Percentiles rank a stretch among this genome's conserved stretches.
These are phyloP conservation scores for Drosophila crucigera DNA, from an alignment of 2,888 invertebrate species.

Conservation along the genomic window DNA sequence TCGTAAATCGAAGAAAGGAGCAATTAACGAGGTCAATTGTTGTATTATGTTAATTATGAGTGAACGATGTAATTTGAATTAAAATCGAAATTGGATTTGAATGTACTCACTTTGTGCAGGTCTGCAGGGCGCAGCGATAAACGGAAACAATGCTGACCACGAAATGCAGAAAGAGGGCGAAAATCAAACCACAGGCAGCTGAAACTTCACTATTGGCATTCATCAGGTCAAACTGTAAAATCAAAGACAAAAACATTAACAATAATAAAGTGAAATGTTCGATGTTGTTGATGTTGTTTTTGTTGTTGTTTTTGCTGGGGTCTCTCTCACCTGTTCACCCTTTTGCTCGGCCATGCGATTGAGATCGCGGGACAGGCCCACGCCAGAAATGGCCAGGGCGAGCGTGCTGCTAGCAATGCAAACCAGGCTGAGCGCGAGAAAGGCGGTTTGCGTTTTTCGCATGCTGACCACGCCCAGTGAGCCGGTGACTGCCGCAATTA, in stretches of 20 bases:
- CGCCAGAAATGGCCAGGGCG: constrained; percentile 84
- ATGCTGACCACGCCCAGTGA: constrained; percentile 85
- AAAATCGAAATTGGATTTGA: neutral
- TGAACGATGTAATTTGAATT: neutral
- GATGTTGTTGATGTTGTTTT: neutral
- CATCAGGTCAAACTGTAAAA: constrained; percentile 76
- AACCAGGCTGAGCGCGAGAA: constrained; percentile 84
- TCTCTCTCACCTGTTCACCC: constrained; percentile 60
- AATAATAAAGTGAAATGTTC: constrained; percentile 19
- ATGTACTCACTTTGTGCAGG: constrained; percentile 84
- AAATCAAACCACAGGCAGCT: constrained; percentile 83
- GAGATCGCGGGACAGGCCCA: constrained; percentile 84
- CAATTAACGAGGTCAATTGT: neutral
- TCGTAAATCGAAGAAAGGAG: neutral
- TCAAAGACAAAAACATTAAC: constrained; percentile 21
- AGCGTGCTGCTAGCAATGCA: constrained; percentile 85
- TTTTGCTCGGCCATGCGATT: constrained; percentile 80
- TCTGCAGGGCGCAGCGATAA: constrained; percentile 83
- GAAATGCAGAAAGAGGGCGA: constrained; percentile 83
- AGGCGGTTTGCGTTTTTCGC: constrained; percentile 84
- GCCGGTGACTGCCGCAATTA: constrained; percentile 84
- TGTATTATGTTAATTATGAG: neutral
- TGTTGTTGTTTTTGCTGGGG: neutral
- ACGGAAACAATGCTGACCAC: constrained; percentile 84
- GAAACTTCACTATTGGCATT: constrained; percentile 83